Base-by-base conservation (phyloP, 2,888 invertebrate species). In the Hipparchia sbordonii region DNA sequence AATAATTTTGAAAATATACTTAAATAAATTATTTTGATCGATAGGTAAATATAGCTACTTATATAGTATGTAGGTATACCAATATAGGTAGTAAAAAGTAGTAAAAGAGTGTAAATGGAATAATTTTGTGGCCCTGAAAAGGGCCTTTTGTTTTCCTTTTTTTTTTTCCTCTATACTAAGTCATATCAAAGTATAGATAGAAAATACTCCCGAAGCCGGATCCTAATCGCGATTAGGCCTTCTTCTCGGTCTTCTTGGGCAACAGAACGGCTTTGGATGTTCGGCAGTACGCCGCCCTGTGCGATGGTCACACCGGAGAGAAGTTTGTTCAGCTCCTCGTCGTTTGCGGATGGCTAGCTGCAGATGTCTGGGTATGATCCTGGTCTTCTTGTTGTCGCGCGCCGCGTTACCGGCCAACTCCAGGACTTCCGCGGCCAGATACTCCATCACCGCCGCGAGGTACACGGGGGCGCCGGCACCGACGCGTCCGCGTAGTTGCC, bases 261-360 rank as follows among this genome's bases (percentile, higher is more conserved):
- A 97, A 84, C 2, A 97, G 92, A 45, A 96, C 96, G 3, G 96
- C 95, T n/a, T 83, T 97, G 96, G 80, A 97, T 97, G 87, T 97
- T 96, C 0, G 97, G 97, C 84, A 98, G 87, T 0, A 97, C 97
- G 83, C 97, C 97, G 77, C 97, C 97, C 89, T 97, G 96, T 56
- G 97, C 96, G 82, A 97, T 97, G 56, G 97, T 97, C 8, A 97
- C 97, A 52, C 96, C 96, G 1, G 95, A 95, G 33, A 97, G 87
- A 2, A 97, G 89, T 85, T 96, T 96, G 89, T 96, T 97, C 33
- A 73, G 51, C 46, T 73, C 73, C 61, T 73, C 73, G 73, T 73
- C 70, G 56, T 73, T n/a, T 73, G 33, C 70, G 69, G 6, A 73
- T 70, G 60, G 67, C 70, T 60, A 70, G 33, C 39, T 73, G 72